Evolutionary conservation across 2,797 vertebrate genomes (phyloP).

Genomic region (Ctenochaetus hawaiiensis): DNA sequence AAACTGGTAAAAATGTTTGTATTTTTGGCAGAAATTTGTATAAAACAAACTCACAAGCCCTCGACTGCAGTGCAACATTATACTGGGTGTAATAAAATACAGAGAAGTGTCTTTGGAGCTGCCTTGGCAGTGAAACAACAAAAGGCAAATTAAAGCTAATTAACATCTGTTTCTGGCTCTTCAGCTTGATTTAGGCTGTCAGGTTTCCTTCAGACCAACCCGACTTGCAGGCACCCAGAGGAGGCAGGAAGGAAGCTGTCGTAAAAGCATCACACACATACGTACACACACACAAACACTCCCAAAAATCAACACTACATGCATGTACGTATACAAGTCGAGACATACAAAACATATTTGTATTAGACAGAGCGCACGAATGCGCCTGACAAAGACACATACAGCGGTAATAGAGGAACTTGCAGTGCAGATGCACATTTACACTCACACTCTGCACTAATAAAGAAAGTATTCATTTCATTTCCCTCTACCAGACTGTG

Average conservation of each 20-base stretch:
- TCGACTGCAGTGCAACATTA: conserved; percentile 25
- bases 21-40: neutral
- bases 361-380: neutral
- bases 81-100: conserved; percentile 45
- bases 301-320: conserved; percentile 34
- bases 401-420: conserved; percentile 26
- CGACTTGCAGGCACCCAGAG: conserved; percentile 67
- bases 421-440: conserved; percentile 27
- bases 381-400: conserved; percentile 12
- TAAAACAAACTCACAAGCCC: conserved; percentile 13
- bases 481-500: conserved; percentile 36
- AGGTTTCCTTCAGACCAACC: conserved; percentile 74
- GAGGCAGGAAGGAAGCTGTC: conserved; percentile 77
- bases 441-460: conserved; percentile 32
- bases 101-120: conserved; percentile 57
- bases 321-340: neutral
- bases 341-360: conserved; percentile 25
- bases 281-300: neutral
- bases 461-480: conserved; percentile 59
- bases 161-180: conserved; percentile 82
- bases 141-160: conserved; percentile 84
- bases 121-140: conserved; percentile 77
- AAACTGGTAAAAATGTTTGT: neutral
- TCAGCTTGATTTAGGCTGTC: conserved; percentile 77
- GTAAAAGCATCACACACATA: conserved; percentile 36